Percentiles rank a stretch among this genome's conserved stretches.
Conservation (phyloP, 2,888 invertebrate genomes). For the Meghimatium bilineatum region DNA sequence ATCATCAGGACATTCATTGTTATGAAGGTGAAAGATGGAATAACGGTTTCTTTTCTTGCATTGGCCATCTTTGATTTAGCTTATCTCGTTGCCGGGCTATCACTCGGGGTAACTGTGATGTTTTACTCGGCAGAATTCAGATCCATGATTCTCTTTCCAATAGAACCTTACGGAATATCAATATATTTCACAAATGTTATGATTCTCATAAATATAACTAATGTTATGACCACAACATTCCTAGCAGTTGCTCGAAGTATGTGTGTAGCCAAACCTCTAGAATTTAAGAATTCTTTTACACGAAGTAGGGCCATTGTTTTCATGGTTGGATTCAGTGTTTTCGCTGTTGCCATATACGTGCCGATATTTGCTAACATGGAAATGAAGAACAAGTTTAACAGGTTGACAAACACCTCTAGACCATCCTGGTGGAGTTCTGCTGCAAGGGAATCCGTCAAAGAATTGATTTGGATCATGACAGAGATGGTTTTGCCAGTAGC, state of each 20-base stretch:
- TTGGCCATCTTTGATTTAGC: constrained; percentile 23
- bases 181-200: neutral
- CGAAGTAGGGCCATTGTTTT: neutral
- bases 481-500: neutral
- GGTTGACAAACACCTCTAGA: neutral
- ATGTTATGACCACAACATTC: constrained; percentile 20
- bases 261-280: constrained; percentile 13
- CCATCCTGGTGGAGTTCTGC: neutral
- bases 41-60: constrained; percentile 11
- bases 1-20: constrained; percentile 16
- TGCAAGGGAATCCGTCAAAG: constrained; percentile 3
- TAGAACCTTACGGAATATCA: neutral
- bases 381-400: neutral
- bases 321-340: neutral
- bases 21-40: neutral
- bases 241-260: constrained; percentile 21
- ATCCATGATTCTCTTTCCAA: neutral
- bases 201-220: neutral
- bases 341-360: constrained; percentile 1
- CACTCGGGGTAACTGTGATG: neutral
- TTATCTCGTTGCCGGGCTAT: neutral
- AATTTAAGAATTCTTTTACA: constrained; percentile 29
- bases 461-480: neutral
- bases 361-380: constrained; percentile 20
- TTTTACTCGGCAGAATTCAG: neutral